Base-by-base conservation (phyloP, 2,888 invertebrate species). In the Apotomis turbidana region DNA sequence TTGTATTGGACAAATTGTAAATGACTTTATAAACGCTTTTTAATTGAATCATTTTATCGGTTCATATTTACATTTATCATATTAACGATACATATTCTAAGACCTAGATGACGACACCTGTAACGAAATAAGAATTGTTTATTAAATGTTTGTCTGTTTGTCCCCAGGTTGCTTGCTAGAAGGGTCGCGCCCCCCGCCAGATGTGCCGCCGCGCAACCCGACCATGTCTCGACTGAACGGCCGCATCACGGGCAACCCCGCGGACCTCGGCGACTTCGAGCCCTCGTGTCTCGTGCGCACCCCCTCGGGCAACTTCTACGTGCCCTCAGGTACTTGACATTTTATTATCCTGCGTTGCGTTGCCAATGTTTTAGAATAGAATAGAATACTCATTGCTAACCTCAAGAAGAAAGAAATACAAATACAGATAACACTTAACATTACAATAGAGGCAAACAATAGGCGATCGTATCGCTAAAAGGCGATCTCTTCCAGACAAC, bases 211-310 rank as follows among this genome's bases (percentile, higher is more conserved):
- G 86, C 89, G 94, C 74, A 97, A 97, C 94, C 97, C 97, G 84
- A 97, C 97, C 93, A 97, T 97, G 97, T 97, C 95, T 94, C 96
- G 97, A 87, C 95, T 97, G 90, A 97, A 97, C 95, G 97, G 97
- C 90, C 96, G 97, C 89, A 95, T 97, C 91, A 96, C 96, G 87
- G 96, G 96, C 88, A 97, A 97, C 91, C 96, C 96, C 80, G 96
- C 95, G 81, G 96, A 96, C 88, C 93, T 96, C 79, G 94, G 93
- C 80, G 97, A 97, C 91, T 97, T 97, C 90, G 97, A 97, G 91
- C 97, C 97, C 81, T 97, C 97, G 87, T 97, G 97, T 90, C 95
- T 98, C 85, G 97, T 97, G 84, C 95, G 97, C 90, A 97, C 97
- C 78, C 97, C 97, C 80, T 98, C 97, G 80, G 98, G 98, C 89